Evolutionary conservation across 2,888 invertebrate species (phyloP), one percentile per base, ranked within the genome.

Genomic region (Eupithecia pulchellata): DNA sequence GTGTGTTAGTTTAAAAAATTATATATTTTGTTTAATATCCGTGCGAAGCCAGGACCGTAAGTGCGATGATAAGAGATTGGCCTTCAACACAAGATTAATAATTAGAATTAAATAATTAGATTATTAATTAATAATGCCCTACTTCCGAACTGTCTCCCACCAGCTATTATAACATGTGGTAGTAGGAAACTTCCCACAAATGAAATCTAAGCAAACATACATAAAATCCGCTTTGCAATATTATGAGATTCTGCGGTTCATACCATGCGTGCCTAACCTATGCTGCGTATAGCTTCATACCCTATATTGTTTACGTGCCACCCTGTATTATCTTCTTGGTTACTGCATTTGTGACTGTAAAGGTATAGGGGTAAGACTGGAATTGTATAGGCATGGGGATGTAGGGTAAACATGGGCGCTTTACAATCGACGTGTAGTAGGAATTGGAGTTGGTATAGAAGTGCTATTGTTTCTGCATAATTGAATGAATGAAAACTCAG

Each of bases 281-380:
- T 68, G 55, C 52, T 39, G 58, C 58, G 61, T 70, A 57, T 73
- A 71, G 70, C 73, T 74, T 63, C 71, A 70, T 75, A 74, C 66
- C 75, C 77, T 74, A 77, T 78, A 79, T 79, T 78, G 78, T 78
- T 79, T 78, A 78, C 78, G 77, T 79, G 77, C 77, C 34, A 72
- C 72, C 68, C 67, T 72, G 76, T 77, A 79, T 74, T 73, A 71
- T 69, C 70, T 63, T 55, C 64, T 25, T 30, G n/a, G 14, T 9
- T 30, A 62, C 6, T 66, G 32, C 1, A 77, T 75, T 74, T 8
- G 32, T 13, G 61, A 72, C 75, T 61, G 42, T 75, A 71, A 1
- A 1, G 1, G 63, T 67, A 71, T 29, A 58, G 25, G 6, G 4
- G 13, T 61, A 61, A 34, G 61, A 34, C 14, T 58, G 32, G 67